Percentiles rank a stretch among this genome's conserved stretches.
Evolutionary conservation across 2,797 vertebrate species (phyloP).

Genomic region (Babyrousa celebensis): DNA sequence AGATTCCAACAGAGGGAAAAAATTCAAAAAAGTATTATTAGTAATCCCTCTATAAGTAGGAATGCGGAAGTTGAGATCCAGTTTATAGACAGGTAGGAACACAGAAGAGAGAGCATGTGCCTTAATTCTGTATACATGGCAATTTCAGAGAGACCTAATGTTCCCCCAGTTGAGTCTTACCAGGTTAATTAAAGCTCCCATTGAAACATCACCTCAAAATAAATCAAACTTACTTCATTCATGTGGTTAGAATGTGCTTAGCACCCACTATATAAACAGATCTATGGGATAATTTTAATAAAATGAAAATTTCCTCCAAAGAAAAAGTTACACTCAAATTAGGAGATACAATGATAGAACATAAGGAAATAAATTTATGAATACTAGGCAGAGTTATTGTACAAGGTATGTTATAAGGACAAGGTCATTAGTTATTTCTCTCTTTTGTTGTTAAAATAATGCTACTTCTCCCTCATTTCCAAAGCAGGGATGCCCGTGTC

Average conservation of each 20-base stretch:
- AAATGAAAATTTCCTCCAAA: not conserved
- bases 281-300: constrained; percentile 5
- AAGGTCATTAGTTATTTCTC: not conserved
- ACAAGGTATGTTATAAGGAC: not conserved
- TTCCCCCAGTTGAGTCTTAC: not conserved
- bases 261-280: not conserved
- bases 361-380: constrained; percentile 30
- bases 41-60: not conserved
- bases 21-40: constrained; percentile 1
- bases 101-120: not conserved
- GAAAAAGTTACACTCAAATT: not conserved
- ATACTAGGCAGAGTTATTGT: not conserved
- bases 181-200: not conserved
- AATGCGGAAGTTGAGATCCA: constrained; percentile 26
- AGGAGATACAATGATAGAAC: constrained; percentile 16
- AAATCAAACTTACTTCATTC: not conserved
- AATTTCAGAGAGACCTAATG: not conserved
- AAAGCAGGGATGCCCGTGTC: not conserved
- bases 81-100: not conserved
- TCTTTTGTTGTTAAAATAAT: constrained; percentile 43
- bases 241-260: constrained; percentile 23
- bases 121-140: not conserved
- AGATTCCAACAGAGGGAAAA: not conserved
- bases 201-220: constrained; percentile 23
- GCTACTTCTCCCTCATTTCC: constrained; percentile 13